Conservation (phyloP, 2,797 vertebrate species). For the Nyctalus aviator region DNA sequence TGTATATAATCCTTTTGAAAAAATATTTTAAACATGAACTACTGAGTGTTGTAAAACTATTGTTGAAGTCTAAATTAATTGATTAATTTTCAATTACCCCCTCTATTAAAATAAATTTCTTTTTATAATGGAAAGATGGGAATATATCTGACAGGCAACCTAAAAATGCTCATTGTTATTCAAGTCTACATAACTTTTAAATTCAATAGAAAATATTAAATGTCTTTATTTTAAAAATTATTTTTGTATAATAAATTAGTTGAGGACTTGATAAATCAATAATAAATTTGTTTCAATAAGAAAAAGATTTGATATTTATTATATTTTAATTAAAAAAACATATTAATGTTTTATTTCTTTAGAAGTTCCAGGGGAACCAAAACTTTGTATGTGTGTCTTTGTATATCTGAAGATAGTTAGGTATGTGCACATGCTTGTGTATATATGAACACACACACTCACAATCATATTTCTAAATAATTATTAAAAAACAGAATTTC, state of each 20-base stretch:
- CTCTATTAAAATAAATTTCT: background rate
- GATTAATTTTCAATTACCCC: background rate
- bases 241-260: conserved; percentile 4
- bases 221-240: background rate
- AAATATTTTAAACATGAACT: background rate
- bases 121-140: background rate
- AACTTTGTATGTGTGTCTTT: background rate
- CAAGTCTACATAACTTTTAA: conserved; percentile 12
- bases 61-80: background rate
- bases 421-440: background rate
- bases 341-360: background rate
- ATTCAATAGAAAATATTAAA: background rate
- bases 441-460: background rate
- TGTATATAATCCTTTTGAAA: background rate
- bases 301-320: background rate
- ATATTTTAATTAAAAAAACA: conserved; percentile 21
- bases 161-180: background rate
- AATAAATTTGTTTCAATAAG: background rate
- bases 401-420: background rate
- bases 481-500: conserved; percentile 9
- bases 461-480: background rate
- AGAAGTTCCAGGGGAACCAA: background rate
- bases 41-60: background rate
- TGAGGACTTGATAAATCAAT: background rate
- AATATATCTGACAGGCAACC: background rate